Evolutionary conservation across 2,797 vertebrate species (phyloP).

Genomic region (Lateolabrax maculatus): DNA sequence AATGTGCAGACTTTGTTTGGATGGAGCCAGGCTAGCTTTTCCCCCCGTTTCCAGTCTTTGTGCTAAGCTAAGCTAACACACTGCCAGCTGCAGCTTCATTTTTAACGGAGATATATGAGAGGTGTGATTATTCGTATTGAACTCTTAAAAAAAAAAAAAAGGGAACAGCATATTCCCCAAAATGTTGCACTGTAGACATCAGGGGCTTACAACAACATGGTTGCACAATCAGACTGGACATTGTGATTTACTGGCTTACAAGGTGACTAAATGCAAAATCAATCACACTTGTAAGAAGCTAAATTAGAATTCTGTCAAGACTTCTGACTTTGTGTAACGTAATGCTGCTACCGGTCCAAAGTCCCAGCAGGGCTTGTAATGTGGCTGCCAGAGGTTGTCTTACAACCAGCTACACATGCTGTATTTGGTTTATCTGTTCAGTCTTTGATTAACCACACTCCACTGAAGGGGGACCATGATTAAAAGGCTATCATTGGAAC

Average conservation of each 20-base stretch:
- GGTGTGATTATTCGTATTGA: no score
- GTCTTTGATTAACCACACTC: conserved; percentile 30
- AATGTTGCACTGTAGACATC: not conserved
- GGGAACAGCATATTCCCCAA: not conserved
- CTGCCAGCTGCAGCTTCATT: not conserved
- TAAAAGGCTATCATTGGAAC: conserved; percentile 42
- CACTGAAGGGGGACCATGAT: conserved; percentile 23
- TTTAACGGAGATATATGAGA: not conserved
- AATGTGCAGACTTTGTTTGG: no score
- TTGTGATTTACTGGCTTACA: conserved; percentile 14
- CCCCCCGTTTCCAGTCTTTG: no score
- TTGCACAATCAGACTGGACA: not conserved
- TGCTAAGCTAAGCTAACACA: no score
- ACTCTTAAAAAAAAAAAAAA: no score
- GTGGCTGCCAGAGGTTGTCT: conserved; percentile 2
- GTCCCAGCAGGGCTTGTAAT: conserved; percentile 6
- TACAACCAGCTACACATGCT: not conserved
- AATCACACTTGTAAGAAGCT: conserved; percentile 19
- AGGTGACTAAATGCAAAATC: conserved; percentile 28
- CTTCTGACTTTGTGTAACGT: conserved; percentile 10
- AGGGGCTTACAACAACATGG: not conserved
- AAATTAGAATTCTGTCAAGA: conserved; percentile 29
- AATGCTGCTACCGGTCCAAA: conserved; percentile 1
- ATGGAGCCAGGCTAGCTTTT: no score
- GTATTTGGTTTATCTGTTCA: conserved; percentile 21